Percentiles rank a stretch among this genome's conserved stretches.
phyloP scores from a whole-genome alignment of 2,888 invertebrate species.

The Portevinia maculata region DNA sequence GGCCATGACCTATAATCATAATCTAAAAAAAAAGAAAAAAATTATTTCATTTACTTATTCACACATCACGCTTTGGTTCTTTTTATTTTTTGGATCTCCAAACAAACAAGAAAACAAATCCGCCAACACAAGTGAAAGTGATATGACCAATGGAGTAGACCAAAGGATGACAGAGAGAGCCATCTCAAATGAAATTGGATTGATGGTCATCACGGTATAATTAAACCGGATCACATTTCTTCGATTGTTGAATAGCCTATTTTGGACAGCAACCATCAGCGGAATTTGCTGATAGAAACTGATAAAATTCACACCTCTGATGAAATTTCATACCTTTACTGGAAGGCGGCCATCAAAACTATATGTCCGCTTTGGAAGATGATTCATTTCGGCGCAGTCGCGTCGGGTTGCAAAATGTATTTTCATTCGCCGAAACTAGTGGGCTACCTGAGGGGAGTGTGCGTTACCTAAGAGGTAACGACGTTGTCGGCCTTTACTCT shows the following conservation, averaged over 20 bases:
- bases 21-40: conserved; percentile 27
- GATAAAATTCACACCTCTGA: conserved; percentile 31
- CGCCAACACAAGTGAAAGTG: conserved; percentile 73
- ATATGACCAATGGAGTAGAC: conserved; percentile 51
- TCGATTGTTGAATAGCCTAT: conserved; percentile 16
- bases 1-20: conserved; percentile 72
- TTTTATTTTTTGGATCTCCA: conserved; percentile 39
- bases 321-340: conserved; percentile 37
- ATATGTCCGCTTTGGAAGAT: conserved; percentile 57
- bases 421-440: conserved; percentile 29
- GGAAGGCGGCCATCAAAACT: conserved; percentile 8
- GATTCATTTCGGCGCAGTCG: conserved; percentile 49
- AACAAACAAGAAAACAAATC: conserved; percentile 55
- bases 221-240: conserved; percentile 51
- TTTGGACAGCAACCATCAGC: conserved; percentile 11
- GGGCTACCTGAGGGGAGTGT: conserved; percentile 35
- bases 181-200: conserved; percentile 38
- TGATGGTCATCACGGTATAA: conserved; percentile 42
- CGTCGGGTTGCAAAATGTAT: conserved; percentile 57
- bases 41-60: conserved; percentile 44
- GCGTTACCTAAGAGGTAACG: conserved; percentile 61
- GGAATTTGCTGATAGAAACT: conserved; percentile 27
- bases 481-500: conserved; percentile 68
- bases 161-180: conserved; percentile 37
- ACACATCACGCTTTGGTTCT: conserved; percentile 21